Evolutionary conservation across 2,888 invertebrate species (phyloP).

Genomic region (Nephrotoma flavescens): DNA sequence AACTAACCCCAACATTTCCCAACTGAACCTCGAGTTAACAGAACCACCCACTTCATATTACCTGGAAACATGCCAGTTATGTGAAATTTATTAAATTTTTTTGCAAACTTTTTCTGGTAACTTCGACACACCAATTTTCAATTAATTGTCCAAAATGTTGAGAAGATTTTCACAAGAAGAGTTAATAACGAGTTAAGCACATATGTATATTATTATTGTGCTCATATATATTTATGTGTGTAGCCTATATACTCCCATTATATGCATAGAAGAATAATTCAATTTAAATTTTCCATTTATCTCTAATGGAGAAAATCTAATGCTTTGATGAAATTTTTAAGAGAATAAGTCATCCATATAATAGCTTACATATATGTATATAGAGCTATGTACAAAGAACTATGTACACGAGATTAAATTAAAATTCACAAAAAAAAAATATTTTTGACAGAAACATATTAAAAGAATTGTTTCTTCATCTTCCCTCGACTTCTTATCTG

Average conservation of each 20-base stretch:
- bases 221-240: background rate
- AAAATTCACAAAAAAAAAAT: background rate
- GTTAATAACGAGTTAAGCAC: too few species aligned
- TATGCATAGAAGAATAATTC: background rate
- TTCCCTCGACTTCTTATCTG: background rate
- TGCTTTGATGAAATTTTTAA: background rate
- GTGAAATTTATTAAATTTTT: too few species aligned
- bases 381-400: background rate
- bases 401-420: background rate
- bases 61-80: too few species aligned
- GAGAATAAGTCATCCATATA: background rate
- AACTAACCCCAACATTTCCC: too few species aligned
- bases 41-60: too few species aligned
- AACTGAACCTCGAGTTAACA: too few species aligned
- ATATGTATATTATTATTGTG: too few species aligned
- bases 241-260: background rate
- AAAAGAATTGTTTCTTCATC: background rate
- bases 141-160: too few species aligned
- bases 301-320: background rate
- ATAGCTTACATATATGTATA: background rate
- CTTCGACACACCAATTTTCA: too few species aligned
- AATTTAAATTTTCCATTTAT: background rate
- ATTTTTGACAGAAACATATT: background rate
- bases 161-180: too few species aligned
- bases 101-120: too few species aligned